phyloP scores from a whole-genome alignment of 2,888 invertebrate species.

The Folsomia manolachei region DNA sequence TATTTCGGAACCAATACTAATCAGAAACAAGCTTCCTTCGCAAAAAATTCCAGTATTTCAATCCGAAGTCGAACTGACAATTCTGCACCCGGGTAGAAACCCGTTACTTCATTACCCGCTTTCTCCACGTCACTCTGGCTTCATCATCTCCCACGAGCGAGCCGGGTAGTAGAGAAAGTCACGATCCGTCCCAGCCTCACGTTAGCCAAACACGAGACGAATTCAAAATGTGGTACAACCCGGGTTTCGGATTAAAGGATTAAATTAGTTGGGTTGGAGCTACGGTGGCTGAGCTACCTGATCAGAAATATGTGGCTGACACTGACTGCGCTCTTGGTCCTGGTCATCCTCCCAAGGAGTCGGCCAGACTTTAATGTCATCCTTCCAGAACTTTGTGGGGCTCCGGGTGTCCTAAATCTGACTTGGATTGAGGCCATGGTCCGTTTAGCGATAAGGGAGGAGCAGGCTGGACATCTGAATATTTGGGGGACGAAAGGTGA shows the following conservation, averaged over 20 bases:
- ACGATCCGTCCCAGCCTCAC: not conserved
- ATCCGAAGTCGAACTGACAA: too few species aligned
- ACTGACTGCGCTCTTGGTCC: constrained; percentile 27
- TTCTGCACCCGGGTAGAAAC: too few species aligned
- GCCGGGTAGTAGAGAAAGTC: not conserved
- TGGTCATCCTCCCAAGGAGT: constrained; percentile 35
- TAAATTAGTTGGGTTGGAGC: not conserved
- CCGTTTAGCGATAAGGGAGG: constrained; percentile 46
- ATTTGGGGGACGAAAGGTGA: constrained; percentile 48
- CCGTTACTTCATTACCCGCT: too few species aligned
- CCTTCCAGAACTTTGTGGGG: constrained; percentile 47
- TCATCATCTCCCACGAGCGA: too few species aligned
- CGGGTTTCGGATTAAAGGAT: not conserved
- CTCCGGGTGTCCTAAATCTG: constrained; percentile 42
- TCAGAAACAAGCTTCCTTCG: too few species aligned
- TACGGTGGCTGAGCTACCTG: constrained; percentile 17
- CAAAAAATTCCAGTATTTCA: too few species aligned
- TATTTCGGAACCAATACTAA: too few species aligned
- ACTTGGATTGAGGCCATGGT: constrained; percentile 49
- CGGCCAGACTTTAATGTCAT: constrained; percentile 49
- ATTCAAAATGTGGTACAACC: not conserved
- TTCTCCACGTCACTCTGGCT: too few species aligned
- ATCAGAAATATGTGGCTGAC: too few species aligned
- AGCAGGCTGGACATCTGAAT: constrained; percentile 38
- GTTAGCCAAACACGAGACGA: not conserved